Conservation (phyloP, 2,888 invertebrate species). For the Ennomos erosarius region DNA sequence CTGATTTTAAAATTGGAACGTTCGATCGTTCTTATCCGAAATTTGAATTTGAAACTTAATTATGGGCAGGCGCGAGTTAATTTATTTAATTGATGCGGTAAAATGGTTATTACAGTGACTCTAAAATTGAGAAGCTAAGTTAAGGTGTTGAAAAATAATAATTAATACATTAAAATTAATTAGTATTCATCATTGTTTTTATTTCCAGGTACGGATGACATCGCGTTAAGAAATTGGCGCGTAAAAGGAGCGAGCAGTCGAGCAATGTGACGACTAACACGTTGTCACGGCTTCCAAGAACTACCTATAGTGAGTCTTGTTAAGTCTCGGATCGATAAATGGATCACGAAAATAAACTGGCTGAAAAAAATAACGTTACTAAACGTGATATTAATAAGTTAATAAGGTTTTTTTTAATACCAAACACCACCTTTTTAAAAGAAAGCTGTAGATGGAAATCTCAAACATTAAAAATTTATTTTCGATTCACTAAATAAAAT, state of each 20-base stretch:
- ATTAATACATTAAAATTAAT: too few relatives aligned
- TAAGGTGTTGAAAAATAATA: too few relatives aligned
- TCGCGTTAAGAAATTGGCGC: slow-evolving; percentile 54
- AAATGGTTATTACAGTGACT: background rate
- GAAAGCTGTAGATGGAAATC: too few relatives aligned
- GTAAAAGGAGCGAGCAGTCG: slow-evolving; percentile 43
- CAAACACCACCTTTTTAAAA: too few relatives aligned
- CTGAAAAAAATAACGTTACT: too few relatives aligned
- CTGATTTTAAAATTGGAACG: slow-evolving; percentile 81
- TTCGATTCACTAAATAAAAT: too few relatives aligned
- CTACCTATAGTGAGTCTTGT: slow-evolving; percentile 54
- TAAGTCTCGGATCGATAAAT: too few relatives aligned
- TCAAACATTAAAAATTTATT: too few relatives aligned
- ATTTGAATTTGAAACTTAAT: slow-evolving; percentile 66
- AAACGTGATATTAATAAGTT: too few relatives aligned
- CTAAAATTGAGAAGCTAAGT: too few relatives aligned
- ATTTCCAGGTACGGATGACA: slow-evolving; percentile 66
- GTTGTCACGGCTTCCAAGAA: slow-evolving; percentile 58
- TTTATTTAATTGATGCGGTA: slow-evolving; percentile 49
- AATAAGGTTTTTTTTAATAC: too few relatives aligned
- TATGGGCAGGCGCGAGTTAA: slow-evolving; percentile 54
- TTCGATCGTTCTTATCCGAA: slow-evolving; percentile 73
- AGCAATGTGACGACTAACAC: slow-evolving; percentile 46
- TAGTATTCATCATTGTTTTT: slow-evolving; percentile 37
- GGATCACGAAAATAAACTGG: too few relatives aligned